Base-by-base conservation (phyloP, 2,113 vertebrate species). In the Pituophis catenifer region DNA sequence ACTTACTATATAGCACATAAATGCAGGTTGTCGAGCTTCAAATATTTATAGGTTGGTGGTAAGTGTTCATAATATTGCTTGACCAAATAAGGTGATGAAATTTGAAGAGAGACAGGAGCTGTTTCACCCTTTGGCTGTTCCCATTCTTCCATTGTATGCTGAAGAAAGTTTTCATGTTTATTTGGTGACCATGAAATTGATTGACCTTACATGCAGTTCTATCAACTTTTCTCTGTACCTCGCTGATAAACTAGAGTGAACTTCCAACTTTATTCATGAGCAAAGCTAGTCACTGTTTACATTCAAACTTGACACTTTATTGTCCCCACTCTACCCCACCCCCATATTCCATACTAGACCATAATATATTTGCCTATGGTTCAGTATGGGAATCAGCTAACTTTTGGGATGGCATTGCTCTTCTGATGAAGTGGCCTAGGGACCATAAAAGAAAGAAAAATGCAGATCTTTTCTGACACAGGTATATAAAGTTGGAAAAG, bases 1-100 rank as follows among this genome's bases (percentile, higher is more conserved):
- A 95, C 94, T 94, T 95, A 89, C 94, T 92, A 89, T 92, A 89
- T 92, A 54, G 59, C 44, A 12, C 94, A 90, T 96, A 93, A 96
- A 96, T 89, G 90, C 57, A 75, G 92, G 90, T 55, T 70, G 87
- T 93, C 92, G 92, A 33, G 58, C 88, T 94, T 86, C 85, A 26
- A 89, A 44, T 11, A 91, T 50, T 59, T 33, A 93, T 92, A 52
- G 15, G 3, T 86, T 52, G 59, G 70, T 75, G 70, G n/a, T 75
- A 75, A 90, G 75, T 0, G 17, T 52, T 91, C 13, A 44, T 15
- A 24, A 29, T 1, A 33, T 0, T 50, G 89, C 86, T 88, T 94
- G 88, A 91, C 93, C 3, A 94, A 57, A 85, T 11, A 90, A 0
- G 8, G 62, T 33, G 54, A 24, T 90, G 44, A 11, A 11, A 15